Evolutionary conservation across 2,113 vertebrate genomes (phyloP).

Genomic region (Bufo gargarizans): DNA sequence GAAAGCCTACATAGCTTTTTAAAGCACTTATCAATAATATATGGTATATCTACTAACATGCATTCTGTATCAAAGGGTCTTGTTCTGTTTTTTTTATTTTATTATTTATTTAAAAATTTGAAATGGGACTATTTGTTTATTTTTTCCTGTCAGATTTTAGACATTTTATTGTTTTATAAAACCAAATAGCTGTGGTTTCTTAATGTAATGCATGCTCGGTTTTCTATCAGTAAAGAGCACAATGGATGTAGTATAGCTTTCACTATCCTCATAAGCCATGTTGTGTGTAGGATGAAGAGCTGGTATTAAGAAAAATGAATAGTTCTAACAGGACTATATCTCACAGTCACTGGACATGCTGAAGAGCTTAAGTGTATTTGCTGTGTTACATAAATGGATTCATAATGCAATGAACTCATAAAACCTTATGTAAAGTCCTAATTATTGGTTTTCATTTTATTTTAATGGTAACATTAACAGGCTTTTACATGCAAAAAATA

Average conservation of each 20-base stretch:
- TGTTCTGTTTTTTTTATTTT: too few relatives aligned
- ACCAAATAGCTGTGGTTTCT: neutral
- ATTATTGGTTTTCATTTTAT: conserved; percentile 18
- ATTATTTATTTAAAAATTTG: too few relatives aligned
- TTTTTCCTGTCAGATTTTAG: too few relatives aligned
- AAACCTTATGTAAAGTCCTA: neutral
- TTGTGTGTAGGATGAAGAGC: neutral
- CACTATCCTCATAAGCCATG: neutral
- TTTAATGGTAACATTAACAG: neutral
- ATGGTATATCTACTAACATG: too few relatives aligned
- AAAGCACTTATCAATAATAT: too few relatives aligned
- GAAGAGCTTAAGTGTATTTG: neutral
- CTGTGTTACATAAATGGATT: conserved; percentile 7
- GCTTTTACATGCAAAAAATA: neutral
- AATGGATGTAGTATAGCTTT: neutral
- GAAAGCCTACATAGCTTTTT: too few relatives aligned
- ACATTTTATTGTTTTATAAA: neutral
- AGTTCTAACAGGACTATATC: neutral
- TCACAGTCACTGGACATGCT: neutral
- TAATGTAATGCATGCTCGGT: neutral
- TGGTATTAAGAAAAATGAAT: neutral
- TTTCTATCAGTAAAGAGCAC: neutral
- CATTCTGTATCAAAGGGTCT: too few relatives aligned
- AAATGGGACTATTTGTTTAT: too few relatives aligned
- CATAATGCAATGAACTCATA: neutral